Conservation (phyloP, 2,113 vertebrate species). For the Picathartes gymnocephalus region DNA sequence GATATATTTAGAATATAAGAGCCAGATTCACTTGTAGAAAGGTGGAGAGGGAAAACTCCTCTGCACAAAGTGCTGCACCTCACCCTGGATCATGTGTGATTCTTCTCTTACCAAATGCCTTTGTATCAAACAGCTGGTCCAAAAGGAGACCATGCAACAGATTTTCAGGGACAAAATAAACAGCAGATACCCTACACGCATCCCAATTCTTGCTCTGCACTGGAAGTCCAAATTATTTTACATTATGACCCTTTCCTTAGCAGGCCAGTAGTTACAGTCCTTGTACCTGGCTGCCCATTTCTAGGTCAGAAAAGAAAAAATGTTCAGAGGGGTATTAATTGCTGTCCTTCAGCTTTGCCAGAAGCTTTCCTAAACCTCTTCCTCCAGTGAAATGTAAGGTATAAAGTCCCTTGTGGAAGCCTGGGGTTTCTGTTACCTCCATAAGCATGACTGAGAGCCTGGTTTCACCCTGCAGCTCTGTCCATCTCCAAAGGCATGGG, state of each 20-base stretch:
- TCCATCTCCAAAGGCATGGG: rapidly evolving
- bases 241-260: background rate
- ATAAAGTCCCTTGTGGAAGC: background rate
- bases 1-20: background rate
- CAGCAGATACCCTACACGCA: background rate
- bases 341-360: background rate
- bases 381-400: background rate
- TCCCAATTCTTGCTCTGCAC: background rate
- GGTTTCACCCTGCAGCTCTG: background rate
- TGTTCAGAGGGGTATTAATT: background rate
- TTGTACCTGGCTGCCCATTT: background rate
- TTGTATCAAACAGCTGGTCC: background rate
- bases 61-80: background rate
- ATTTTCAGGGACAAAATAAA: background rate
- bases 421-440: background rate
- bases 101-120: background rate
- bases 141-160: background rate
- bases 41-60: background rate
- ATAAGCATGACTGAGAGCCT: background rate
- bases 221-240: background rate
- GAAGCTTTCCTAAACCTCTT: background rate
- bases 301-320: background rate
- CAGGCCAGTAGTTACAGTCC: background rate
- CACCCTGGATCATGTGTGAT: background rate
- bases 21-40: background rate